Evolutionary conservation across 2,888 invertebrate species (phyloP), one percentile per base, ranked within the genome.

Genomic region (Calliphora vomitoria): DNA sequence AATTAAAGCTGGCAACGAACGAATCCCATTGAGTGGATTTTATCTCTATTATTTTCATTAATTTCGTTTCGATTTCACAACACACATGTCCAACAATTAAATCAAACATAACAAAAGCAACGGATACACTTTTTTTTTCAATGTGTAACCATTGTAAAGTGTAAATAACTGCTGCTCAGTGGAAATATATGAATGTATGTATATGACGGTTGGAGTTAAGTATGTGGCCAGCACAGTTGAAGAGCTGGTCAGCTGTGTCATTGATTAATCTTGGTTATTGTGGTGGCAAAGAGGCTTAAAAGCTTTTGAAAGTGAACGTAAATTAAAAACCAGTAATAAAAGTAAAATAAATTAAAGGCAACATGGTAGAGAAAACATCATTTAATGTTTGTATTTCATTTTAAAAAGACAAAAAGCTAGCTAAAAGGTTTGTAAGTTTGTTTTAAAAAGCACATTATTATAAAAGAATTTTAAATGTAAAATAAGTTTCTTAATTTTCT

Each of bases 241-340:
- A 62, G 47, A 31, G 31, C 8, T 47, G 66, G 13, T 4, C 47
- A 74, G 64, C 68, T 81, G 72, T 81, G 53, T 53, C 38, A 38
- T 71, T 41, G 64, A 64, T 80, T 72, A 80, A 62, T n/a, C 20
- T 53, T 50, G 35, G 53, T 6, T 64, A 60, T 71, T 62, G 71
- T 20, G 71, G 80, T 80, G 35, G 13, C 47, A 80, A 80, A 80
- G 71, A 64, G 18, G 81, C 64, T 81, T 81, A 72, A 81, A 66
- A 20, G 72, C 53, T 81, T 81, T 64, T 0, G 3, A 15, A 25
- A 58, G 25, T 6, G 44, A n/a, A 20, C 18, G 47, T 35, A 18
- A 60, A 8, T 13, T 25, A 62, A 25, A 44, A 35, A 44, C 15
- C 47, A 31, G 31, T 11, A 47, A 25, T 18, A 75, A 53, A 18